Evolutionary conservation across 2,797 vertebrate genomes (phyloP), one percentile per base, ranked within the genome.

Genomic region (Odontamblyopus lacepedii): DNA sequence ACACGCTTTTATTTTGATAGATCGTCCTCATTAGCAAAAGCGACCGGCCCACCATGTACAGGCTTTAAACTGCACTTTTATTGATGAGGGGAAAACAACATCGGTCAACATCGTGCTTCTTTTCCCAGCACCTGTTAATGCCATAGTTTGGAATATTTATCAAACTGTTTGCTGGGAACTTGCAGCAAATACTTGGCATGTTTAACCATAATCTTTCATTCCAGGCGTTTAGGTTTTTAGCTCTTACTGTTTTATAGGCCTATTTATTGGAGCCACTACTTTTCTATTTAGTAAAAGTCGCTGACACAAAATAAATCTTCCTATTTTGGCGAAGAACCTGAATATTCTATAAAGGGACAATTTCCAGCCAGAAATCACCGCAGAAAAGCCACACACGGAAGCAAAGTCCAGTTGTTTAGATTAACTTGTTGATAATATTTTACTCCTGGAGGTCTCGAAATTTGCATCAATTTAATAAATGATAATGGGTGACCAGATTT

Each of bases 11-110:
- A 63, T 44, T 44, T 44, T 41, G 62, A 63, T 41, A 23, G 62
- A 63, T 63, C 29, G 41, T 63, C 62, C 35, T 63, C 62, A 63
- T 63, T 63, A 63, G 35, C 35, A 26, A 63, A 26, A 26, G 38
- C 32, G 12, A 15, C 61, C 32, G 38, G 35, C 32, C 32, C 32
- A 12, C 61, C 3, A 3, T 18, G 35, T 7, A 61, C 59, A 63
- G 8, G 9, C 19, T 63, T 38, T 38, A 27, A 1, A 18, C 27
- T 32, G 16, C 59, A 18, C 27, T 38, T n/a, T 32, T 38, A 63
- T 35, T 38, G 61, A 60, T 60, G 57, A 60, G 57, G 12, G 5
- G 15, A 30, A 60, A 29, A 63, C 32, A 11, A 29, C 2, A 6
- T 7, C 18, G 59, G 30, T n/a, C 18, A 19, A 38, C 32, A 38